Base-by-base conservation (phyloP, 2,888 invertebrate genomes). In the Griposia aprilina region DNA sequence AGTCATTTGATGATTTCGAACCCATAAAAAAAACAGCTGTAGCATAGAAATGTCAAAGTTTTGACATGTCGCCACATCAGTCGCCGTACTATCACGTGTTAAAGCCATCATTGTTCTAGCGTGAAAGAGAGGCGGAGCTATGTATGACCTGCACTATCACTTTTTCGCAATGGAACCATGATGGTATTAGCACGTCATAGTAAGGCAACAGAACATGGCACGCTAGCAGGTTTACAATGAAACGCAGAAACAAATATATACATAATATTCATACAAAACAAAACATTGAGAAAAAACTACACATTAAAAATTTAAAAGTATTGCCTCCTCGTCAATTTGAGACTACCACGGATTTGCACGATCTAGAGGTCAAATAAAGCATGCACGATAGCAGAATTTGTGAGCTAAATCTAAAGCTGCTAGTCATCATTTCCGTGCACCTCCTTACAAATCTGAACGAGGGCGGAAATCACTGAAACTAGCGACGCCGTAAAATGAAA, bases 381-480 rank as follows among this genome's bases (percentile, higher is more conserved):
- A 83, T 73, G 66, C 62, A 36, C 30, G 69, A 30, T 48, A 23
- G 60, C 77, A n/a, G 62, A 85, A 73, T 85, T 82, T 85, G 76
- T 23, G 69, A 63, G 62, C 62, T 52, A 70, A 85, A 85, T 83
- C 70, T 82, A 73, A 85, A 83, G 62, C 62, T 63, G 57, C 17
- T 26, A 70, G 69, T 83, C 83, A 83, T 82, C 83, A 82, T 77
- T 83, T 72, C 62, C 57, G 76, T 48, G 68, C n/a, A 69, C n/a
- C 63, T 72, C 68, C 74, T 84, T 55, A 65, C 68, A 65, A 82
- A 85, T 72, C 36, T 75, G 74, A 15, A 60, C n/a, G 72, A 70
- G 57, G 60, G 68, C n/a, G 83, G 67, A 85, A 82, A 83, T 85
- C 85, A 85, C 76, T 50, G 85, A 52, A 76, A 67, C 66, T 70